Base-by-base conservation (phyloP, 1,140 invertebrate species). In the Delia radicum region DNA sequence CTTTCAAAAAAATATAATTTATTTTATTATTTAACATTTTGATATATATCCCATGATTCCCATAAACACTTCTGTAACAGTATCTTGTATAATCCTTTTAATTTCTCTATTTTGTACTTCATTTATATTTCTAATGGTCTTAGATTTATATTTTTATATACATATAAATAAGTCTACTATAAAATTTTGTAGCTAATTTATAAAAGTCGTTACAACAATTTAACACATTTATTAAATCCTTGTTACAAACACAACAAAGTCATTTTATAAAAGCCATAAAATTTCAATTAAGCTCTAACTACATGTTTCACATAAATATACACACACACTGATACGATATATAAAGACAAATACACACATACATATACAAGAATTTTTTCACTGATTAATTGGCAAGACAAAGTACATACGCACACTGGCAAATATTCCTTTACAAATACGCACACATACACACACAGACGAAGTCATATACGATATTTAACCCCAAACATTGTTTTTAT, bases 241-340 rank as follows among this genome's bases (percentile, higher is more conserved):
- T 55, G 48, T 55, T 55, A 55, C 48, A 55, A 24, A 10, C 6
- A n/a, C 21, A 55, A 55, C 48, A 55, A 55, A 55, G 48, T 55
- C 48, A 55, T 55, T 55, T 55, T 55, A 55, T 55, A 55, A 55
- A 55, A 55, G 48, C 48, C 48, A 55, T 55, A 55, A 55, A 55
- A 55, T 55, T 55, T 55, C 48, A 55, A 55, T 55, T 55, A 55
- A 55, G 48, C 48, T 55, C 10, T 55, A 55, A 55, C 48, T 55
- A 55, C 48, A 55, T 55, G n/a, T 55, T 4, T 2, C 48, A 55
- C 18, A 18, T 6, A 55, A 8, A 55, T 10, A 55, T 7, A 55
- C 48, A 24, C 18, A 55, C 18, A 55, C 48, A 48, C 10, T 4
- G 31, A 48, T 48, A 48, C 15, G 15, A 3, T 46, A 4, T 33